These are phyloP conservation scores for Hypotaenidia philippensis DNA, from an alignment of 2,797 vertebrate genomes.

Conservation along the genomic window DNA sequence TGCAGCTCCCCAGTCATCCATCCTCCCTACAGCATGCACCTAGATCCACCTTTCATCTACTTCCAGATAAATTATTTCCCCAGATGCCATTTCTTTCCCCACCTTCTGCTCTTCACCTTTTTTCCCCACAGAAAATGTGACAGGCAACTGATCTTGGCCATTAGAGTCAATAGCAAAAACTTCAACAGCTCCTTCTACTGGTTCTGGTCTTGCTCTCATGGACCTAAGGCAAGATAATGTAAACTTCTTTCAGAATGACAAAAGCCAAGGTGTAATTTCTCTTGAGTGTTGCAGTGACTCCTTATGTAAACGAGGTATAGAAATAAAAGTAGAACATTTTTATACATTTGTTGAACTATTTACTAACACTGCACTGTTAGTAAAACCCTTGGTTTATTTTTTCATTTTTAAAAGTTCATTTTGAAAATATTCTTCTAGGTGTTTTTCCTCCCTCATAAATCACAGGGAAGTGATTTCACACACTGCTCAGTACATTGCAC, in stretches of 20 bases:
- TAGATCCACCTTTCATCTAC: not conserved
- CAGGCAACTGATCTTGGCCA: not conserved
- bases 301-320: not conserved
- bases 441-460: not conserved
- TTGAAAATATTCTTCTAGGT: not conserved
- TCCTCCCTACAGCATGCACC: accelerated
- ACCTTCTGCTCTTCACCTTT: not conserved
- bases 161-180: not conserved
- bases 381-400: not conserved
- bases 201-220: not conserved
- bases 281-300: not conserved
- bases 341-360: not conserved
- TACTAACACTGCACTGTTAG: not conserved
- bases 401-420: not conserved
- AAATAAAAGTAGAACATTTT: not conserved
- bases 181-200: not conserved
- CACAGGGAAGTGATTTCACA: not conserved
- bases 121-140: not conserved
- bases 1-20: not conserved
- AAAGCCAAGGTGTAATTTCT: not conserved
- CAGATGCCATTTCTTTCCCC: not conserved
- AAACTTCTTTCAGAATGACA: not conserved
- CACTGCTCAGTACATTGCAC: not conserved
- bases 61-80: not conserved
- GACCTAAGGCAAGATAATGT: not conserved